Base-by-base conservation (phyloP, 2,113 vertebrate genomes). In the Phylloscopus trochiloides region DNA sequence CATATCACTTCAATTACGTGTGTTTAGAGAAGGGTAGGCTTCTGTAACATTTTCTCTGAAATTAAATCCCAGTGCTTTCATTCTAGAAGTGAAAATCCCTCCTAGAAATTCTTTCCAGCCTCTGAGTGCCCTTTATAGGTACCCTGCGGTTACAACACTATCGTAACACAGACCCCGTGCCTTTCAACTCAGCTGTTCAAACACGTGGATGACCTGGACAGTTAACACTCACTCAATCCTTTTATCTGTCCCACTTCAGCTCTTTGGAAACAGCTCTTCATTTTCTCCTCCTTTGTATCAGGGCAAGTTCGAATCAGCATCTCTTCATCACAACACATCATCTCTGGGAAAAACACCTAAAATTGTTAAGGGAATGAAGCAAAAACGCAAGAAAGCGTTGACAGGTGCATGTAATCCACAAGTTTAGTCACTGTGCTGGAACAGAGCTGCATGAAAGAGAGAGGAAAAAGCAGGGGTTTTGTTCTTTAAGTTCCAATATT, bases 51-150 rank as follows among this genome's bases (percentile, higher is more conserved):
- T 94, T 95, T 90, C 77, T 93, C 61, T 59, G 90, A 93, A 95
- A 93, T 84, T 51, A 83, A 80, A 90, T 90, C 73, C 57, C 42
- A 47, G 16, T 47, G 87, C 58, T 96, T 95, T 95, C 54, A 73
- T 84, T 91, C 79, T 77, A 55, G 77, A 71, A 79, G 79, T 96
- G 95, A 89, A 94, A 96, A 94, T 96, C 77, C 79, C 62, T 67
- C 73, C 85, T 62, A 71, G 62, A 89, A 92, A 93, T 96, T 86
- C 72, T 86, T 96, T 94, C 81, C 78, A 95, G 76, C 24, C 66
- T 83, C 77, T 65, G 57, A 65, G 57, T 80, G 63, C 29, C 65
- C 51, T 95, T 96, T 86, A 48, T 71, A 38, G 9, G 25, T 65
- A 40, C 36, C 66, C 63, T 51, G 51, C 1, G 4, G 84, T 76